These are phyloP conservation scores for Pteropus alecto DNA, from an alignment of 2,113 vertebrate species.

Conservation along the genomic window DNA sequence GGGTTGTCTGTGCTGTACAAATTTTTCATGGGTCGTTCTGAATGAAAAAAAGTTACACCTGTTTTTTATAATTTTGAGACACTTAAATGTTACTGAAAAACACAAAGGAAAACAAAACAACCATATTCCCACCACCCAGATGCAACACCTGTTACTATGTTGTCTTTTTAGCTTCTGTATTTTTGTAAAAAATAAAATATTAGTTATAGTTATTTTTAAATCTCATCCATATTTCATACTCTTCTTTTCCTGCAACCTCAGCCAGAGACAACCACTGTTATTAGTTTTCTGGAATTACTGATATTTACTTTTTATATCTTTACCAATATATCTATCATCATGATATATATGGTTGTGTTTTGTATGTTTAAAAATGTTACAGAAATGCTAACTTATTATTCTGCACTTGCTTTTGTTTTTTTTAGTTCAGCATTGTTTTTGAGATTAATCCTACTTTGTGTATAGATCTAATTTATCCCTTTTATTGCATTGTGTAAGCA, in stretches of 20 bases:
- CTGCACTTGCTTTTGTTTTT: neutral
- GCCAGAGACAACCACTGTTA: neutral
- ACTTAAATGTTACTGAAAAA: slow-evolving; percentile 11
- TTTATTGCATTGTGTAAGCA: neutral
- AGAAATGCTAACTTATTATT: neutral
- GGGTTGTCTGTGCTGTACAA: neutral
- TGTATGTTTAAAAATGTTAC: neutral
- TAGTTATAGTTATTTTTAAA: neutral
- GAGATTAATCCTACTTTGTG: neutral
- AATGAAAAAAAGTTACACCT: neutral
- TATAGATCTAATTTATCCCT: neutral
- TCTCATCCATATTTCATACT: neutral
- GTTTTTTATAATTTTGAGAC: slow-evolving; percentile 32
- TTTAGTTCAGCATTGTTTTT: neutral
- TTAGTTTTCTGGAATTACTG: neutral
- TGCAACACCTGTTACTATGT: neutral
- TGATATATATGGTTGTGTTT: neutral
- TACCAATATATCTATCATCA: neutral
- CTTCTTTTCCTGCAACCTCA: neutral
- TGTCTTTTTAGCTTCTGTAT: neutral
- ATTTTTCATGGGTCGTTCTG: neutral
- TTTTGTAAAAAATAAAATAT: neutral
- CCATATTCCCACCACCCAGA: neutral
- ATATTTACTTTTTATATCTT: neutral
- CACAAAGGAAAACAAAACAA: neutral